Conservation (phyloP, 2,113 vertebrate genomes). For the Callionymus lyra region DNA sequence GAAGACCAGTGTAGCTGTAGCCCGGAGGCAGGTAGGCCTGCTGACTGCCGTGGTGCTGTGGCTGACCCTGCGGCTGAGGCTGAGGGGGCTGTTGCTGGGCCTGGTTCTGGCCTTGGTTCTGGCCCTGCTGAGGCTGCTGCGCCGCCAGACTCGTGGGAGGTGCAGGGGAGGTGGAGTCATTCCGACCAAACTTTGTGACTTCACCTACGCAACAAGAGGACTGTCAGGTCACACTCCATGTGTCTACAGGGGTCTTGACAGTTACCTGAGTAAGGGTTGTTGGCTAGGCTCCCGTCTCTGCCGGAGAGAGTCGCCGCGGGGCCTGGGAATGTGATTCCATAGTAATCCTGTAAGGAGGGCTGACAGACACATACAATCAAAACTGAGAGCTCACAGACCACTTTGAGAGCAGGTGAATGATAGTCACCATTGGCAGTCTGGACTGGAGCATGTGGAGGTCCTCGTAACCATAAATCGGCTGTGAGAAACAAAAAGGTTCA, state of each 20-base stretch:
- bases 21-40: constrained; percentile 96
- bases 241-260: constrained; percentile 1
- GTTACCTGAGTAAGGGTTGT: constrained; percentile 91
- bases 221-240: not conserved
- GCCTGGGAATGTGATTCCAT: constrained; percentile 94
- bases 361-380: constrained; percentile 11
- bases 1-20: constrained; percentile 97
- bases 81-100: constrained; percentile 86
- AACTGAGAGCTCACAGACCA: too few relatives aligned
- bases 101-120: constrained; percentile 88
- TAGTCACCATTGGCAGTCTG: constrained; percentile 86
- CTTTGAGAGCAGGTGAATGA: constrained; percentile 1
- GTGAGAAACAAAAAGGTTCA: constrained; percentile 6
- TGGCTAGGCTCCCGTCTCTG: constrained; percentile 87
- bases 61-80: constrained; percentile 87
- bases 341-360: constrained; percentile 81
- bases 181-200: constrained; percentile 90
- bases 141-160: constrained; percentile 83
- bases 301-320: constrained; percentile 80
- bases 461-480: constrained; percentile 94
- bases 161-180: constrained; percentile 88
- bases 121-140: constrained; percentile 74
- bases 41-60: constrained; percentile 85
- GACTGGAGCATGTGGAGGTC: constrained; percentile 97
- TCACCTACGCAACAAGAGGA: constrained; percentile 63